phyloP scores from a whole-genome alignment of 2,113 vertebrate genomes.

The Zosterops pallidus region DNA sequence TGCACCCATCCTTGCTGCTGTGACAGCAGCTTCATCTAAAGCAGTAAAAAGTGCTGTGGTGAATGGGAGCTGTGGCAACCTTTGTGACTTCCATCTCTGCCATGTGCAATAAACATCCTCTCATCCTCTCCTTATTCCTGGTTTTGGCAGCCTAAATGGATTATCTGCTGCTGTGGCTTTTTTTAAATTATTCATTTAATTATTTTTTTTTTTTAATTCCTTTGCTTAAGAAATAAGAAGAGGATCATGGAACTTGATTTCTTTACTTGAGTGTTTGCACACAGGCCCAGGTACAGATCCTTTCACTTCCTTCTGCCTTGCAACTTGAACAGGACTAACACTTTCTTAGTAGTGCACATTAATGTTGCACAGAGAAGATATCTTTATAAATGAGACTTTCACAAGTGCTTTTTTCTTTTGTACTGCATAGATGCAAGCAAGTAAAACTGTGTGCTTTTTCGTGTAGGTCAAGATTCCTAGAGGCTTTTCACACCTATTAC shows the following conservation, averaged over 20 bases:
- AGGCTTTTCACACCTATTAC: background rate
- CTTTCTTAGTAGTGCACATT: background rate
- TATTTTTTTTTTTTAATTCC: background rate
- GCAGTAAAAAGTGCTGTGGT: background rate
- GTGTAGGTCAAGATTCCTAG: background rate
- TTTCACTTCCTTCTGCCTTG: background rate
- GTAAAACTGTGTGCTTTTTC: background rate
- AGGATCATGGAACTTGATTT: background rate
- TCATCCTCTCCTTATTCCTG: background rate
- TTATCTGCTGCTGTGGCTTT: background rate
- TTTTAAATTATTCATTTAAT: no score
- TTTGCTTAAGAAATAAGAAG: background rate
- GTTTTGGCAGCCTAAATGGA: background rate
- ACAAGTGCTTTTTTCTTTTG: background rate
- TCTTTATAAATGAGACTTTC: background rate
- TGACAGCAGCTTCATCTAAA: background rate
- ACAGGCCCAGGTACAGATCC: background rate
- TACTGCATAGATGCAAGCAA: background rate
- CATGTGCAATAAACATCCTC: background rate
- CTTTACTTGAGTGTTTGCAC: background rate
- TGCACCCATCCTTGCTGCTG: background rate
- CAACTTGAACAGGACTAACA: background rate
- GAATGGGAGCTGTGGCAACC: background rate
- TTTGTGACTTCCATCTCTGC: background rate
- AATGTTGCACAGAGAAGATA: background rate